These are phyloP conservation scores for Erebia palarica DNA, from an alignment of 2,888 invertebrate species.

Conservation along the genomic window DNA sequence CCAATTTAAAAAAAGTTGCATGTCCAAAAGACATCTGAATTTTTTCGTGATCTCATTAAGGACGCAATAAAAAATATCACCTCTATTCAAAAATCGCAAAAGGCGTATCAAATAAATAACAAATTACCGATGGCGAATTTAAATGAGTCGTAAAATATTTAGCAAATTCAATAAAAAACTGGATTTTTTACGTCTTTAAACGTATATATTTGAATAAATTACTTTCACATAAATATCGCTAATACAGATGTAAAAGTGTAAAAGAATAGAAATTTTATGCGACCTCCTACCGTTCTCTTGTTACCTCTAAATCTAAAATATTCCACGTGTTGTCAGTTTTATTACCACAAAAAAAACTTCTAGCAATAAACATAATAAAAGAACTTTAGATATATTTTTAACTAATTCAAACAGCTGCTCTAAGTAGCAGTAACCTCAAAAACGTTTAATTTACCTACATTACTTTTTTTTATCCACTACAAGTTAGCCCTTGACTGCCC, in stretches of 20 bases:
- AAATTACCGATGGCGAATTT: constrained; percentile 35
- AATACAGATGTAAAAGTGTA: constrained; percentile 7
- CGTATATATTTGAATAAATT: constrained; percentile 12
- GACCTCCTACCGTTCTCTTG: neutral
- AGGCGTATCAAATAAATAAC: constrained; percentile 32
- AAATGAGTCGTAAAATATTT: constrained; percentile 45
- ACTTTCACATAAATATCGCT: neutral
- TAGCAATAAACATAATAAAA: too few species aligned
- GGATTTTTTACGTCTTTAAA: constrained; percentile 23
- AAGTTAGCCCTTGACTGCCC: too few species aligned
- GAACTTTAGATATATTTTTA: too few species aligned
- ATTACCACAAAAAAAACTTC: neutral
- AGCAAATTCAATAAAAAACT: constrained; percentile 23
- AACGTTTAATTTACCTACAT: too few species aligned
- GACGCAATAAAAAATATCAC: constrained; percentile 8
- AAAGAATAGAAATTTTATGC: neutral
- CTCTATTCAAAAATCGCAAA: neutral
- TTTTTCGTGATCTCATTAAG: constrained; percentile 2
- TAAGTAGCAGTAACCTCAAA: too few species aligned
- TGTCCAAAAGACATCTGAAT: neutral
- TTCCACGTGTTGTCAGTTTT: neutral
- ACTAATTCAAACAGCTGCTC: too few species aligned
- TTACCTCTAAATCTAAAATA: neutral
- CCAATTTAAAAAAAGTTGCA: neutral
- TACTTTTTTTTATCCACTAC: too few species aligned